These are phyloP conservation scores for Ailuropoda melanoleuca DNA, from an alignment of 2,113 vertebrate species.

Conservation along the genomic window DNA sequence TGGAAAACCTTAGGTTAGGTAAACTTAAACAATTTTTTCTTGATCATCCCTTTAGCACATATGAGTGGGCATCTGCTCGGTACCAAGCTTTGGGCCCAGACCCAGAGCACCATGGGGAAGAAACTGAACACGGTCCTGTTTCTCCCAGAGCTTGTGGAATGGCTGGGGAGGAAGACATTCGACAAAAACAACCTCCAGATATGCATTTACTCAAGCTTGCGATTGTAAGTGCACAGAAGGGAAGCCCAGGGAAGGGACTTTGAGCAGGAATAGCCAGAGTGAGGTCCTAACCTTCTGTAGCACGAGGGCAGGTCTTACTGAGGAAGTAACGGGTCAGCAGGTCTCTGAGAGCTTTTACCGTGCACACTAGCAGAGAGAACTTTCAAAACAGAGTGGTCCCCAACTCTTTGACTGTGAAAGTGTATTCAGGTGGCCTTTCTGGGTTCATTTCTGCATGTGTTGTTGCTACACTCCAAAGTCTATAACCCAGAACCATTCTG, in stretches of 20 bases:
- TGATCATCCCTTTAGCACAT: not conserved
- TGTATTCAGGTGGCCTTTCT: not conserved
- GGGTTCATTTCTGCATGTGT: not conserved
- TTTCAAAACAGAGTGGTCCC: not conserved
- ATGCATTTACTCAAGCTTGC: not conserved
- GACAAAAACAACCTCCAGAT: not conserved
- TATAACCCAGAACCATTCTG: not conserved
- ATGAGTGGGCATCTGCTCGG: not conserved
- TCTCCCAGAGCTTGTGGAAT: not conserved
- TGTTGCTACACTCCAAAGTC: not conserved
- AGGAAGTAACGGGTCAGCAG: not conserved
- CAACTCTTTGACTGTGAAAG: not conserved
- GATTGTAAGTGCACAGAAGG: not conserved
- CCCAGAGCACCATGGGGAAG: rapidly evolving
- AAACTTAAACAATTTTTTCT: not conserved
- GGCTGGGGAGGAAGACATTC: not conserved
- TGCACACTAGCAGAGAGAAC: rapidly evolving
- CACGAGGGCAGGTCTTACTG: not conserved
- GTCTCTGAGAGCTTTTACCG: not conserved
- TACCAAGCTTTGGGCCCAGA: not conserved
- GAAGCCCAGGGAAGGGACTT: not conserved
- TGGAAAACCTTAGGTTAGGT: not conserved
- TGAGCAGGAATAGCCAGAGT: not conserved
- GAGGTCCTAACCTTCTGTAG: not conserved
- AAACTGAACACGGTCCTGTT: not conserved